Base-by-base conservation (phyloP, 1,140 invertebrate genomes). In the Zaprionus nigranus region DNA sequence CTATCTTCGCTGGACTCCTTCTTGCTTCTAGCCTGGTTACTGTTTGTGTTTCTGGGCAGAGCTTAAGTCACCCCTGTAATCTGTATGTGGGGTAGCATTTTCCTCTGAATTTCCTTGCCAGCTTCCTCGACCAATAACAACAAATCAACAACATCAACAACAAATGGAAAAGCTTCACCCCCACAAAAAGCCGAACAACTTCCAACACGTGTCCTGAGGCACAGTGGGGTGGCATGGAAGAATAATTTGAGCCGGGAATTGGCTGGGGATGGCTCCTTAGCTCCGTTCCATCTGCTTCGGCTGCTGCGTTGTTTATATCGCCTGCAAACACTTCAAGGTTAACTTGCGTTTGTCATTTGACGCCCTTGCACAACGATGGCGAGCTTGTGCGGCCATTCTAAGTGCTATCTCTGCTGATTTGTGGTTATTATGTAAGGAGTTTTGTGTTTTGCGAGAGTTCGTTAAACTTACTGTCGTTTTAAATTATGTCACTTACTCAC, bases 301-400 rank as follows among this genome's bases (percentile, higher is more conserved):
- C 51, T 75, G 67, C 58, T 34, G 67, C 60, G 79, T 68, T 46
- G 40, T 17, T 46, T 46, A 2, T 17, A 46, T n/a, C 6, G 40
- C 40, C 40, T 17, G 40, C 40, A 46, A 38, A 66, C 80, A 82
- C 85, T 84, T 88, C 85, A 88, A 88, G 85, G 85, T 88, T 90
- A 88, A 81, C 85, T 77, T 83, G 75, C 79, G 67, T 51, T 64
- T 65, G 74, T 72, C 61, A 72, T 57, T 59, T 61, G 43, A 57
- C 49, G 53, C 64, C 66, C 64, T 66, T 68, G 75, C 80, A 36
- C 67, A 87, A 72, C 74, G 56, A 54, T 36, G 20, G 24, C 26
- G 60, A 51, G 56, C 67, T 85, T 85, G 71, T 56, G 82, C 68
- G 69, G 73, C 34, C 58, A 9, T 17, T 17, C 40, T 6, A 6